Conservation (phyloP, 2,113 vertebrate species). For the Sinocyclocheilus maitianheensis region DNA sequence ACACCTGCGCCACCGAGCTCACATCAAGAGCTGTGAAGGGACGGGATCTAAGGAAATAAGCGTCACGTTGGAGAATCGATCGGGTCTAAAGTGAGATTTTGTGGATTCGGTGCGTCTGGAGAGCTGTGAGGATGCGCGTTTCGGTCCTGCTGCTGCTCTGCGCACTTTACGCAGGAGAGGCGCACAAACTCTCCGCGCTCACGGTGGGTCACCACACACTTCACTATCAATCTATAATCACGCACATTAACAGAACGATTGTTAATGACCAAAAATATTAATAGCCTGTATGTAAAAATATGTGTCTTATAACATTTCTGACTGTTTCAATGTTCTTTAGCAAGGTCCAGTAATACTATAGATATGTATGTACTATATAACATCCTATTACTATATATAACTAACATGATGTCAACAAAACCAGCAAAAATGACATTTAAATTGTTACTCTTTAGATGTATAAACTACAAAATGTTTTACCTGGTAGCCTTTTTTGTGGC, state of each 20-base stretch:
- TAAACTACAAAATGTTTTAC: background rate
- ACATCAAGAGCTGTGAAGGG: background rate
- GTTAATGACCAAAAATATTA: background rate
- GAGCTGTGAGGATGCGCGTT: conserved; percentile 75
- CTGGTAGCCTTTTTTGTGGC: background rate
- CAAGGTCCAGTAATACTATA: background rate
- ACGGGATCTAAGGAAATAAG: conserved; percentile 20
- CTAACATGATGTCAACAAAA: no score
- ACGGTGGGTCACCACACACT: conserved; percentile 69
- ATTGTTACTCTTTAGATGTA: background rate
- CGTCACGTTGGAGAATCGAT: background rate
- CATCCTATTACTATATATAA: no score
- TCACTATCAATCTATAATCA: background rate
- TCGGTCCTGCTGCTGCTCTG: conserved; percentile 71
- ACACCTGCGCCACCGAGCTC: background rate
- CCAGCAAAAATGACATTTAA: no score
- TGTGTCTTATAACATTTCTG: background rate
- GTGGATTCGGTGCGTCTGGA: conserved; percentile 38
- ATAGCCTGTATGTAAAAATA: background rate
- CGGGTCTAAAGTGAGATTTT: background rate
- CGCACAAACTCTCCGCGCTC: conserved; percentile 80
- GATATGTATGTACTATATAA: no score
- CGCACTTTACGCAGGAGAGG: conserved; percentile 70
- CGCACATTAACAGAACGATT: background rate
- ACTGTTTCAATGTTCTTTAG: no score